A percentile compares a stretch with the other conserved stretches of the same genome.
Evolutionary conservation across 2,113 vertebrate genomes (phyloP).

Genomic region (Lophochroa leadbeateri): DNA sequence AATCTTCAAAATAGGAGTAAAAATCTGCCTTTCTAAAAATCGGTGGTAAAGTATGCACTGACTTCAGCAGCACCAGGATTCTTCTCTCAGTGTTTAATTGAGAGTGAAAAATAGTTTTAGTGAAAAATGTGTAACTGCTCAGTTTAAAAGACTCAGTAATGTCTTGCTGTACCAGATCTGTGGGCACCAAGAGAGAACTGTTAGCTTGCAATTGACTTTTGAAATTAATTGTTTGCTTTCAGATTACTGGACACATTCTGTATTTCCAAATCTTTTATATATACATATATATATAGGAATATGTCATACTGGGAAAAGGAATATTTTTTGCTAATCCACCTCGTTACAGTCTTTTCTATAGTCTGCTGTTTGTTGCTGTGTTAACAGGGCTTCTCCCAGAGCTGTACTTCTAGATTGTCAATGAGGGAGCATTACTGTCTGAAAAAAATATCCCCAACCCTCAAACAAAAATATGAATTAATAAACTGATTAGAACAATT

Average conservation of each 20-base stretch:
- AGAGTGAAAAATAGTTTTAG: background rate
- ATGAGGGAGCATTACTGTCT: background rate
- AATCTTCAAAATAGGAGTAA: background rate
- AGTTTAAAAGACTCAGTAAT: background rate
- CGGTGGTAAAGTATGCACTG: background rate
- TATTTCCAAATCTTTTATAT: background rate
- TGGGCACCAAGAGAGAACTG: background rate
- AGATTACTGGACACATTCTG: background rate
- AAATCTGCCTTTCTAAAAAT: background rate
- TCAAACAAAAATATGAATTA: background rate
- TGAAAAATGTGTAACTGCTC: background rate
- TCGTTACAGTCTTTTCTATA: background rate
- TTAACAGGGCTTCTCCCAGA: background rate
- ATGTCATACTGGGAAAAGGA: background rate
- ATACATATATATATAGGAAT: background rate
- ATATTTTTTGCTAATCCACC: background rate
- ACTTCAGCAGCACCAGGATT: background rate
- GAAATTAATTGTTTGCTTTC: background rate
- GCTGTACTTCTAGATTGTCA: background rate
- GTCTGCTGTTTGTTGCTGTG: background rate
- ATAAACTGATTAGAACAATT: background rate
- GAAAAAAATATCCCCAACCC: background rate
- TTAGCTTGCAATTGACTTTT: background rate
- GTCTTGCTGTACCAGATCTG: background rate
- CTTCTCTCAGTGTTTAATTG: background rate